A percentile compares a stretch with the other conserved stretches of the same genome.
Conservation (phyloP, 2,113 vertebrate genomes). For the Budorcas taxicolor region DNA sequence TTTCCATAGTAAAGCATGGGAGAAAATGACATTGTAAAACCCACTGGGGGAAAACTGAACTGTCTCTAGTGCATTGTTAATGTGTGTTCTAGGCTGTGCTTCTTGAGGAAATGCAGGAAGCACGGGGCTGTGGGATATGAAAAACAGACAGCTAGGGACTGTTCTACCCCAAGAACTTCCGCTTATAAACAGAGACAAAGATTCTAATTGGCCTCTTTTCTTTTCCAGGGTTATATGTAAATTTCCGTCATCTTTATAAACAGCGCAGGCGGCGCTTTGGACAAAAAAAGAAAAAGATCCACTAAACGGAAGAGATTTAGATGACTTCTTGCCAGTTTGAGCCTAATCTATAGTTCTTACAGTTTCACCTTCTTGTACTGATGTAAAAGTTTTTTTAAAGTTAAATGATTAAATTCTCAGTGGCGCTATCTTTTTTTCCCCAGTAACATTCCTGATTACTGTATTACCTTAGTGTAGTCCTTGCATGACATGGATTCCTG, state of each 20-base stretch:
- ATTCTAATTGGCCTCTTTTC: neutral
- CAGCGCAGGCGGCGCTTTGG: constrained; percentile 88
- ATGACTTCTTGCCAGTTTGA: constrained; percentile 61
- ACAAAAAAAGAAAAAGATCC: constrained; percentile 91
- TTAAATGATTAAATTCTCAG: constrained; percentile 58
- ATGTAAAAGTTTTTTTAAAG: constrained; percentile 77
- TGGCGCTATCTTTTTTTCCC: constrained; percentile 43
- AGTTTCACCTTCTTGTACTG: constrained; percentile 72
- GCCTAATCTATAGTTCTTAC: constrained; percentile 72
- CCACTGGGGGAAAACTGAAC: neutral
- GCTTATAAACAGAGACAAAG: neutral
- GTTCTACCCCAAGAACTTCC: neutral
- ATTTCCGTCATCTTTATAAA: constrained; percentile 93
- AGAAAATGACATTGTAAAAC: neutral
- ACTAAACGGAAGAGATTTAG: constrained; percentile 75
- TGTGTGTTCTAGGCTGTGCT: neutral
- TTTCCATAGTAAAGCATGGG: neutral
- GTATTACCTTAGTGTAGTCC: constrained; percentile 51
- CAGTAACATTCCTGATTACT: constrained; percentile 61
- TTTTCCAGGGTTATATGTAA: constrained; percentile 86
- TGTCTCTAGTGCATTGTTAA: neutral
- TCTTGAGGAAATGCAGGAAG: neutral
- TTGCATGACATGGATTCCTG: constrained; percentile 57
- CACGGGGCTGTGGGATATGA: neutral
- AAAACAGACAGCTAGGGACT: neutral